Percentiles rank a stretch among this genome's conserved stretches.
Evolutionary conservation across 2,888 invertebrate genomes (phyloP).

Genomic region (Drepana falcataria): DNA sequence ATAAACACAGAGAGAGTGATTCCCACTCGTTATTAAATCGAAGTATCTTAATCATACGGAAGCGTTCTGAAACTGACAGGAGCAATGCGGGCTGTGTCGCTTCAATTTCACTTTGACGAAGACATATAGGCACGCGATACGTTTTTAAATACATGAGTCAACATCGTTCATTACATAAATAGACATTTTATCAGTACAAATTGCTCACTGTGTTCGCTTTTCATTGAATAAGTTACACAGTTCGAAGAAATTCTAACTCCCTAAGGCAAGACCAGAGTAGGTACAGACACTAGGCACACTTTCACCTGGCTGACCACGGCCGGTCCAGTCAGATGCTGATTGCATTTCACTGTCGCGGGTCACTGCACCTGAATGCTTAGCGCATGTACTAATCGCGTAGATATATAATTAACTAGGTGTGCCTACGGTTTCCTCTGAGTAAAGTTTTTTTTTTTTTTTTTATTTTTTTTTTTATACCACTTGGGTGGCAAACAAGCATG

Average conservation of each 20-base stretch:
- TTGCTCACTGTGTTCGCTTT: background rate
- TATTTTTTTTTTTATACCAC: too few species aligned
- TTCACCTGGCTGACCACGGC: slow-evolving; percentile 50
- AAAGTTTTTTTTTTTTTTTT: too few species aligned
- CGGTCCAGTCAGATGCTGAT: slow-evolving; percentile 44
- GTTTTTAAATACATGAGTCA: slow-evolving; percentile 6
- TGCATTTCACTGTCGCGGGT: slow-evolving; percentile 64
- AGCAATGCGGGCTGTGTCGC: slow-evolving; percentile 28
- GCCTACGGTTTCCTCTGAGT: too few species aligned
- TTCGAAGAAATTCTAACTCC: slow-evolving; percentile 12
- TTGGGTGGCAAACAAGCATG: too few species aligned
- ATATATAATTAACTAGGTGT: background rate
- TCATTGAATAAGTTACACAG: slow-evolving; percentile 3
- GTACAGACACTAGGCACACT: slow-evolving; percentile 54
- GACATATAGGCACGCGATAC: slow-evolving; percentile 36
- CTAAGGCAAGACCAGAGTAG: slow-evolving; percentile 46
- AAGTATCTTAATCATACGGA: slow-evolving; percentile 35
- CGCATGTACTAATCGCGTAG: slow-evolving; percentile 3
- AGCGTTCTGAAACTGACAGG: slow-evolving; percentile 29
- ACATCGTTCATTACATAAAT: background rate
- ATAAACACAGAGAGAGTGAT: slow-evolving; percentile 29
- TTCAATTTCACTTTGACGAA: slow-evolving; percentile 39
- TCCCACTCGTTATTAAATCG: slow-evolving; percentile 20
- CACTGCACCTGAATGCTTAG: slow-evolving; percentile 44
- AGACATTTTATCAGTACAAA: background rate